Evolutionary conservation across 2,113 vertebrate genomes (phyloP).

Genomic region (Trachemys scripta): DNA sequence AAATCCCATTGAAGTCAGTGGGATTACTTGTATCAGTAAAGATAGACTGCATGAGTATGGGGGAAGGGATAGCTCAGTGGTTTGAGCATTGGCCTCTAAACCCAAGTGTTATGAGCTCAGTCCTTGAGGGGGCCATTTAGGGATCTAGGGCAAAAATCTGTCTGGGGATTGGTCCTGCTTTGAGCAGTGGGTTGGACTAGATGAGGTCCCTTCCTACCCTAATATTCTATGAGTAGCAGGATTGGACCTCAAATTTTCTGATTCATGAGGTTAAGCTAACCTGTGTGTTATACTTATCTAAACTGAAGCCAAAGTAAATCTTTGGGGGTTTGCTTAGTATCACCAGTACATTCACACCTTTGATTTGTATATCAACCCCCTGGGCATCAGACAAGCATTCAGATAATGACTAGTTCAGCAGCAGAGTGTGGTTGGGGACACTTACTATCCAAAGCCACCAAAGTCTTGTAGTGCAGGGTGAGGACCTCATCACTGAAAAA

Average conservation of each 20-base stretch:
- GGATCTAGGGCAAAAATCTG: too few species aligned
- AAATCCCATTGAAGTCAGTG: background rate
- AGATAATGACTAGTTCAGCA: background rate
- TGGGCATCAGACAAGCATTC: background rate
- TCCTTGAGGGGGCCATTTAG: too few species aligned
- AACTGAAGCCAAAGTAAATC: background rate
- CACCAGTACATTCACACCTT: background rate
- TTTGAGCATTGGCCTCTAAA: too few species aligned
- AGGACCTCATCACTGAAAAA: background rate
- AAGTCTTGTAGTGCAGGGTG: background rate
- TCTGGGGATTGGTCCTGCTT: too few species aligned
- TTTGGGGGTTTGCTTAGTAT: background rate
- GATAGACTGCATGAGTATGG: too few species aligned
- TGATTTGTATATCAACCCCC: background rate
- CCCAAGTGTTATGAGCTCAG: too few species aligned
- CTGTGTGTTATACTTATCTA: background rate
- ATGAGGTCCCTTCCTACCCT: too few species aligned
- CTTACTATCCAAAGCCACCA: background rate
- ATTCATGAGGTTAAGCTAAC: too few species aligned
- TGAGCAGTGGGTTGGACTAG: too few species aligned
- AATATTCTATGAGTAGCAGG: too few species aligned
- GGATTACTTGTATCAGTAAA: background rate
- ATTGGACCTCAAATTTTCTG: background rate
- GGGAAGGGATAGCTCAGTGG: too few species aligned
- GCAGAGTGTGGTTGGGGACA: background rate